These are phyloP conservation scores for Cromileptes altivelis DNA, from an alignment of 2,113 vertebrate genomes.

Conservation along the genomic window DNA sequence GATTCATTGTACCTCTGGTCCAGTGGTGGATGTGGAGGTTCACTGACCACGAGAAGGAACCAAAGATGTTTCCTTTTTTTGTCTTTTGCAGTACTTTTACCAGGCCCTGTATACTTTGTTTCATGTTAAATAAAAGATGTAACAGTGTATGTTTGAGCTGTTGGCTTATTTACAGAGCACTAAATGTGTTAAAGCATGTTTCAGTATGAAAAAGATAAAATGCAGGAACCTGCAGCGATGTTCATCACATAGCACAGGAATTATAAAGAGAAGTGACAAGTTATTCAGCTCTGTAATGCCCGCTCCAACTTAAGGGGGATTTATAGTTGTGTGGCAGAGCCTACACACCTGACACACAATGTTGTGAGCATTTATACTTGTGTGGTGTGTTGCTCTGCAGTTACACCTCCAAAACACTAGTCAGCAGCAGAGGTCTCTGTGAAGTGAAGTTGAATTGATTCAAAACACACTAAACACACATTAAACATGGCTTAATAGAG, in stretches of 20 bases:
- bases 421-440: too few species aligned
- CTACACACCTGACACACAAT: too few species aligned
- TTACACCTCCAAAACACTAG: too few species aligned
- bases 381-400: too few species aligned
- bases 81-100: conserved; percentile 73
- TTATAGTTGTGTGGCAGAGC: too few species aligned
- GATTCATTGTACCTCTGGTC: conserved; percentile 19
- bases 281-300: too few species aligned
- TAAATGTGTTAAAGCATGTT: neutral
- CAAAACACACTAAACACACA: too few species aligned
- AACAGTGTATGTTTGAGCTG: neutral
- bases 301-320: too few species aligned
- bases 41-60: conserved; percentile 68
- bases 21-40: conserved; percentile 11
- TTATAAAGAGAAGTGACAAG: too few species aligned
- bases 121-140: conserved; percentile 77
- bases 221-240: neutral
- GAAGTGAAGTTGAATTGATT: too few species aligned
- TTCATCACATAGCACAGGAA: neutral
- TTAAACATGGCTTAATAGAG: too few species aligned
- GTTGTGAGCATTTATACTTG: too few species aligned
- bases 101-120: conserved; percentile 67
- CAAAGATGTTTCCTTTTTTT: conserved; percentile 78
- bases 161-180: neutral
- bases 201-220: neutral